These are phyloP conservation scores for Anas bernieri DNA, from an alignment of 2,797 vertebrate genomes.

Conservation along the genomic window DNA sequence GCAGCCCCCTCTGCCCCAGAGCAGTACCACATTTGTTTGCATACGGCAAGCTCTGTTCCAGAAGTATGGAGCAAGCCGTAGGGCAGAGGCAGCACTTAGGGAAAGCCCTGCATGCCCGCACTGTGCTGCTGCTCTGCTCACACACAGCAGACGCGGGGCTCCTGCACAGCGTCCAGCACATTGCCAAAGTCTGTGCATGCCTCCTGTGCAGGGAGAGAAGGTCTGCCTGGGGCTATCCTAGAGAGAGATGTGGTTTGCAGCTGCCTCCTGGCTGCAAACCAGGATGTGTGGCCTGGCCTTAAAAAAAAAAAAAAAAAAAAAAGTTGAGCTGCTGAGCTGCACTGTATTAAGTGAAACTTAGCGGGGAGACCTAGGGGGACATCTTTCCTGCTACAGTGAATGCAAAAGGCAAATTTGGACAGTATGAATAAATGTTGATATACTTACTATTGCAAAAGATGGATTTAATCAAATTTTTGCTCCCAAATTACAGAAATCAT, in stretches of 20 bases:
- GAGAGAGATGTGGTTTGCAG: not conserved
- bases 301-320: not conserved
- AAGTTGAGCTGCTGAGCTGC: not conserved
- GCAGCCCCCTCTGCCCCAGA: not conserved
- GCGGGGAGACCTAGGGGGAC: accelerated
- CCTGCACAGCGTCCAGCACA: not conserved
- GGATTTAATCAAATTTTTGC: not conserved
- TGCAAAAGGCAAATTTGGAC: not conserved
- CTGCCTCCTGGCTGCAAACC: not conserved
- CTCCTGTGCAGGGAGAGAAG: not conserved
- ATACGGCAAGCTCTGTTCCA: not conserved
- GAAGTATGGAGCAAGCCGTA: not conserved
- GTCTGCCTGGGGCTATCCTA: not conserved
- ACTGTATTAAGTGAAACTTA: not conserved
- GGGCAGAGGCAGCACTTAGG: accelerated
- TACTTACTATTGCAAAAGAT: not conserved
- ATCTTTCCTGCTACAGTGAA: not conserved
- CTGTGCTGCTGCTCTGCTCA: accelerated
- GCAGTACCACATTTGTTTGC: not conserved
- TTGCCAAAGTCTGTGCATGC: too few species aligned
- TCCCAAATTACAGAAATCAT: not conserved
- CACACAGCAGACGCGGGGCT: accelerated
- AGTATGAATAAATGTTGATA: not conserved
- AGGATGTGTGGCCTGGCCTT: not conserved
- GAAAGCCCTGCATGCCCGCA: accelerated